Evolutionary conservation across 1,140 invertebrate species (phyloP).

Genomic region (Chionoecetes opilio): DNA sequence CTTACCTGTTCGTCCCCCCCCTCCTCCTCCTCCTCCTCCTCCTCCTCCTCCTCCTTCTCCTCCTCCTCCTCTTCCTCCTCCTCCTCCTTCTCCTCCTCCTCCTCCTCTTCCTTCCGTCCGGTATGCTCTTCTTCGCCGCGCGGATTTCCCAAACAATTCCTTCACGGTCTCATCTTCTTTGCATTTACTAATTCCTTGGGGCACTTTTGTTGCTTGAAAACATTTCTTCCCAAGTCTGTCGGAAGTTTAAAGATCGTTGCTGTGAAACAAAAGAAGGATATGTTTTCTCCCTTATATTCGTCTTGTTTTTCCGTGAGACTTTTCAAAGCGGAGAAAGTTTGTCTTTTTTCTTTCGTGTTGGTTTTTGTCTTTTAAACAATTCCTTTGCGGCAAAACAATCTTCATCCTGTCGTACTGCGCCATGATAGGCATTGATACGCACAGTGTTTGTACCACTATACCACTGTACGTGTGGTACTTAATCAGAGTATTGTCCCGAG

Average conservation of each 20-base stretch:
- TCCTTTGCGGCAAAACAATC: no score
- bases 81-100: background rate
- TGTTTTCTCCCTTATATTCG: background rate
- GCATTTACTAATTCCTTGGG: constrained; percentile 14
- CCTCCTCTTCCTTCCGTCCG: background rate
- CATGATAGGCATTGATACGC: no score
- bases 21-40: background rate
- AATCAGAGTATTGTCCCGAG: no score
- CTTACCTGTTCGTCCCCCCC: background rate
- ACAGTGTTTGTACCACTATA: no score
- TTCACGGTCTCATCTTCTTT: background rate
- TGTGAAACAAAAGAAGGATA: background rate
- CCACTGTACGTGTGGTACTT: no score
- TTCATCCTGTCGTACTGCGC: no score
- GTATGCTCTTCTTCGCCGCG: background rate
- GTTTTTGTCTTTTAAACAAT: background rate
- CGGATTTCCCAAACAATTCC: background rate
- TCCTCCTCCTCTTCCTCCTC: background rate
- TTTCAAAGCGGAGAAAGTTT: background rate
- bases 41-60: background rate
- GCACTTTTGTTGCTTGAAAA: constrained; percentile 29
- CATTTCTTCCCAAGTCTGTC: constrained; percentile 19
- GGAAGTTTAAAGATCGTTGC: constrained; percentile 19
- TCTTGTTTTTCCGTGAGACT: background rate
- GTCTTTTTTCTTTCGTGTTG: background rate